phyloP scores from a whole-genome alignment of 2,888 invertebrate genomes.

The Sthenelais limicola region DNA sequence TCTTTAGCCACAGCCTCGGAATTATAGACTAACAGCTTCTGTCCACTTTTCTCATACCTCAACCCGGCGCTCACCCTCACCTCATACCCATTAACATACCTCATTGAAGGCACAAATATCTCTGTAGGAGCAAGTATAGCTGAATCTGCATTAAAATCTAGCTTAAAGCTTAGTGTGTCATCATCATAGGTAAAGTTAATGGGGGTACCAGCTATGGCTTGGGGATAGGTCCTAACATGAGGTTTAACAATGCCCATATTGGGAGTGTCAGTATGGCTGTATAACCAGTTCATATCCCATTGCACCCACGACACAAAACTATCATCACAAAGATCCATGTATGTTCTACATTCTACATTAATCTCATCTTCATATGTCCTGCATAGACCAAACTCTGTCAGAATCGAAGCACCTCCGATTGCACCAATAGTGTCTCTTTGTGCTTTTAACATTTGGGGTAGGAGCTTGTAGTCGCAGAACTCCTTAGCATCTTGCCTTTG shows the following conservation, averaged over 20 bases:
- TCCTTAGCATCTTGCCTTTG: background rate
- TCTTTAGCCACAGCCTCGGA: background rate
- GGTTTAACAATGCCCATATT: constrained; percentile 15
- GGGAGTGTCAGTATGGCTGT: constrained; percentile 21
- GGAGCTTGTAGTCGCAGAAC: constrained; percentile 16
- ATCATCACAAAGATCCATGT: constrained; percentile 53
- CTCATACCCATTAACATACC: constrained; percentile 7
- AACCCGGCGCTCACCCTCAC: constrained; percentile 4
- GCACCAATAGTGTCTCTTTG: constrained; percentile 1
- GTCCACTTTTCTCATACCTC: background rate
- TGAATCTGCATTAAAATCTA: constrained; percentile 14
- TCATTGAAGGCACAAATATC: constrained; percentile 26
- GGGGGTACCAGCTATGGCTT: constrained; percentile 54
- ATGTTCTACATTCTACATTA: constrained; percentile 48
- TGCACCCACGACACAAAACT: constrained; percentile 56
- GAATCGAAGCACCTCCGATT: constrained; percentile 47
- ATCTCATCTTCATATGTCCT: constrained; percentile 46
- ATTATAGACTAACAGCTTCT: background rate
- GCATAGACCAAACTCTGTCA: constrained; percentile 60
- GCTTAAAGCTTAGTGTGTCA: background rate
- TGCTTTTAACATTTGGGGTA: constrained; percentile 18
- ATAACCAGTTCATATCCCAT: constrained; percentile 55
- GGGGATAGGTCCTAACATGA: constrained; percentile 53
- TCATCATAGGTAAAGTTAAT: constrained; percentile 44
- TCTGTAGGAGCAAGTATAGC: constrained; percentile 14